Evolutionary conservation across 2,797 vertebrate species (phyloP), one percentile per base, ranked within the genome.

Genomic region (Urosaurus nigricauda): DNA sequence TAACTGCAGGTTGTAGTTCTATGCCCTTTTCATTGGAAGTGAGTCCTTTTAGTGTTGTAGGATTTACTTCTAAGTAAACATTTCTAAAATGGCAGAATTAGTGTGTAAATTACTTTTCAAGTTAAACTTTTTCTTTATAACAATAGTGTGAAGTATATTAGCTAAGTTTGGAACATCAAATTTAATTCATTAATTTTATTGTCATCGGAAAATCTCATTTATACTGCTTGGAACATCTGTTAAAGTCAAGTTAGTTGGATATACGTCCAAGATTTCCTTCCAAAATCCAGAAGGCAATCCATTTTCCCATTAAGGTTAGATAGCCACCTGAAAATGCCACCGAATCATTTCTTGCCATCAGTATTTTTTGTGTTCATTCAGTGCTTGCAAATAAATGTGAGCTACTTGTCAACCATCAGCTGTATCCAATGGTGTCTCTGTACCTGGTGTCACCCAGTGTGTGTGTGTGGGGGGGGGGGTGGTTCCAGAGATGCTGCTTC

Each of bases 191-290:
- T 85, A 84, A 40, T 58, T 74, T 85, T 58, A 58, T 85, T 26
- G 58, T n/a, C 58, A 74, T 85, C 51, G 51, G 43, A 51, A 70
- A 87, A 87, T 73, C 35, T 60, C 73, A 85, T 84, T 53, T n/a
- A 53, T 56, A 56, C 24, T 53, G 32, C 74, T 65, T 68, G 58
- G 29, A 78, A 78, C 40, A 65, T 56, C 77, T 79, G 63, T 29
- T 53, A 71, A 56, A 5, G 56, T 79, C n/a, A 79, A 70, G 53
- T 79, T 29, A 79, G n/a, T 47, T 86, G 40, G 43, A 32, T 16
- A 56, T 9, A 53, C 12, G 4, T 19, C n/a, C 24, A 70, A n/a
- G 51, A n/a, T 79, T 2, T 29, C 13, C n/a, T 2, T 17, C 29
- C 53, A 71, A 26, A 73, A 24, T 32, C 68, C 29, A 60, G 63